Percentiles rank a stretch among this genome's conserved stretches.
Evolutionary conservation across 2,888 invertebrate genomes (phyloP).

Genomic region (Oligia strigilis): DNA sequence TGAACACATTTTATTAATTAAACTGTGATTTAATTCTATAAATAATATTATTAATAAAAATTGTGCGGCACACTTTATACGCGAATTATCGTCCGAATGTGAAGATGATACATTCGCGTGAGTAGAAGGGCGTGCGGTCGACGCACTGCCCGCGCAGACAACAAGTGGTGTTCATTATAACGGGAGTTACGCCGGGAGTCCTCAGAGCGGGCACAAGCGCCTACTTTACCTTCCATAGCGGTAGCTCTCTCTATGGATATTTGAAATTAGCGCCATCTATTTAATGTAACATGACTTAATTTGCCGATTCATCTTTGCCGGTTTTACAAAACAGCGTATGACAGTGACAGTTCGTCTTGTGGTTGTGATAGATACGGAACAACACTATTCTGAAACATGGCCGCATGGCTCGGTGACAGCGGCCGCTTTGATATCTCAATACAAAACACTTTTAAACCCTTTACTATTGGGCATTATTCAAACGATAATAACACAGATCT

Average conservation of each 20-base stretch:
- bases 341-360: conserved; percentile 48
- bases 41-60: conserved; percentile 70
- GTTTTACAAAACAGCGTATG: conserved; percentile 54
- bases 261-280: conserved; percentile 82
- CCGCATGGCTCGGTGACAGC: conserved; percentile 84
- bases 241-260: conserved; percentile 72
- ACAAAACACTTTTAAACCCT: conserved; percentile 57
- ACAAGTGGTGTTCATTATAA: conserved; percentile 89
- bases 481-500: conserved; percentile 60
- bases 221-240: conserved; percentile 76
- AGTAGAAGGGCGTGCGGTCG: conserved; percentile 88
- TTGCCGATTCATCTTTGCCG: conserved; percentile 66
- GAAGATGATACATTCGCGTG: conserved; percentile 88
- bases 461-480: conserved; percentile 64
- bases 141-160: conserved; percentile 90
- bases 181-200: conserved; percentile 89
- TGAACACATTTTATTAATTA: conserved; percentile 82
- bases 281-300: conserved; percentile 28
- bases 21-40: conserved; percentile 74
- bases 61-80: conserved; percentile 81
- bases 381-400: conserved; percentile 81
- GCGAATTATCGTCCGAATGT: conserved; percentile 84
- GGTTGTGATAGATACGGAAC: conserved; percentile 50
- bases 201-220: conserved; percentile 80
- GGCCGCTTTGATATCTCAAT: conserved; percentile 66